A percentile compares a stretch with the other conserved stretches of the same genome.
phyloP scores from a whole-genome alignment of 2,797 vertebrate species.

The Pseudochaenichthys georgianus region DNA sequence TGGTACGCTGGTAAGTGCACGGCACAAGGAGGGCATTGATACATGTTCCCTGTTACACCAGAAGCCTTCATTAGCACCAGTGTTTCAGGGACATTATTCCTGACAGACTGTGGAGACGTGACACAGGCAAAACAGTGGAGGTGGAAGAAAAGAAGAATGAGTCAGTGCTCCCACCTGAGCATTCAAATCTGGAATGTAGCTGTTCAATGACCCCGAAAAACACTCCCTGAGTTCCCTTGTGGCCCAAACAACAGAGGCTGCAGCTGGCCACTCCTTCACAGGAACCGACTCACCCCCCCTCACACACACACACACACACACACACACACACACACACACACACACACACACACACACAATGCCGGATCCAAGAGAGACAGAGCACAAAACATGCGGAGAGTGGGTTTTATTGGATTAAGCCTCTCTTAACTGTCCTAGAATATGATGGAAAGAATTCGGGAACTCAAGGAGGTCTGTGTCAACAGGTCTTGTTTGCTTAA shows the following conservation, averaged over 20 bases:
- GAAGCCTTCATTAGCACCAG: slow-evolving; percentile 61
- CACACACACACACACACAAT: slow-evolving; percentile 28
- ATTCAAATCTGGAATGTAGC: slow-evolving; percentile 72
- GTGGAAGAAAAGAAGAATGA: slow-evolving; percentile 50
- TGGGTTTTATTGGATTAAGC: slow-evolving; percentile 80
- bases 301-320: slow-evolving; percentile 25
- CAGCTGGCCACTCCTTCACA: slow-evolving; percentile 70
- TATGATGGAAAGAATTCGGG: slow-evolving; percentile 77
- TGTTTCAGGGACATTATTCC: slow-evolving; percentile 46
- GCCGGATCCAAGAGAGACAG: slow-evolving; percentile 45
- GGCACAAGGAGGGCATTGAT: slow-evolving; percentile 54
- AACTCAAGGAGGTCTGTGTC: slow-evolving; percentile 75
- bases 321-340: slow-evolving; percentile 25
- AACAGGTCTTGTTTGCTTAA: slow-evolving; percentile 76
- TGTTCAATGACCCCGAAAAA: slow-evolving; percentile 75
- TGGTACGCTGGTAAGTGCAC: slow-evolving; percentile 44
- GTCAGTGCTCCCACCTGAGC: slow-evolving; percentile 58
- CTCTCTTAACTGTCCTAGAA: slow-evolving; percentile 77
- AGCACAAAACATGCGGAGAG: slow-evolving; percentile 63
- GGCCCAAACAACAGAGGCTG: slow-evolving; percentile 67
- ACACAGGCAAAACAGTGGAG: slow-evolving; percentile 43
- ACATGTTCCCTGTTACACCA: slow-evolving; percentile 31
- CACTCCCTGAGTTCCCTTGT: slow-evolving; percentile 60
- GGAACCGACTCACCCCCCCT: slow-evolving; percentile 39
- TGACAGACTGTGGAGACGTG: slow-evolving; percentile 38